These are phyloP conservation scores for Poliocrania exsul DNA, from an alignment of 2,797 vertebrate species.

Conservation along the genomic window DNA sequence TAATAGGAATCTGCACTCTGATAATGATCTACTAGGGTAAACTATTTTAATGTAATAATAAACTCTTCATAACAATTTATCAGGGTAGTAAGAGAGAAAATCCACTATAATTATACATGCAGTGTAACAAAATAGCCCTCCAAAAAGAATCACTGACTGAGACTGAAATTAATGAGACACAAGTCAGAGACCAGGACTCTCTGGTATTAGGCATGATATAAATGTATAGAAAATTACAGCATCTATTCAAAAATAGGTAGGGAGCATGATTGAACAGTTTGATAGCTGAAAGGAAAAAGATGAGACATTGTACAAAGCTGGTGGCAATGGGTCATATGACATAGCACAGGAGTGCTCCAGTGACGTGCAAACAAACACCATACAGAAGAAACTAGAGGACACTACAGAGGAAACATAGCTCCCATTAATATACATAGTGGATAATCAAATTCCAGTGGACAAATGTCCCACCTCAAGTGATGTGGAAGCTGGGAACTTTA, in stretches of 20 bases:
- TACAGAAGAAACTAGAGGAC: background rate
- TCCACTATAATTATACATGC: background rate
- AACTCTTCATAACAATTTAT: background rate
- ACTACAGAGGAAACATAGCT: background rate
- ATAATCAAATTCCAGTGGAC: background rate
- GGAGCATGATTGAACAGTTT: background rate
- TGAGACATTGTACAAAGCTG: background rate
- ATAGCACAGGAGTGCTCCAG: background rate
- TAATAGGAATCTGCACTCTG: background rate
- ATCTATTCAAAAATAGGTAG: background rate
- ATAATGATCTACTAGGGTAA: background rate
- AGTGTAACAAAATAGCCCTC: background rate
- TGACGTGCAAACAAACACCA: background rate
- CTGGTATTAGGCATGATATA: background rate
- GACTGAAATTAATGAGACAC: background rate
- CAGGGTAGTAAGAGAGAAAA: background rate
- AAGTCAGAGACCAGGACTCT: background rate
- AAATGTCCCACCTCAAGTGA: background rate
- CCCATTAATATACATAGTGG: background rate
- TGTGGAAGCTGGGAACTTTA: background rate
- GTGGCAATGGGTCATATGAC: fast-evolving
- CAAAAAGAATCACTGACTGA: background rate
- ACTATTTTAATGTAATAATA: background rate
- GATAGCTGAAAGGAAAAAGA: background rate
- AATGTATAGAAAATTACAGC: background rate